These are phyloP conservation scores for Anthrax anthrax DNA, from an alignment of 2,888 invertebrate genomes.

Conservation along the genomic window DNA sequence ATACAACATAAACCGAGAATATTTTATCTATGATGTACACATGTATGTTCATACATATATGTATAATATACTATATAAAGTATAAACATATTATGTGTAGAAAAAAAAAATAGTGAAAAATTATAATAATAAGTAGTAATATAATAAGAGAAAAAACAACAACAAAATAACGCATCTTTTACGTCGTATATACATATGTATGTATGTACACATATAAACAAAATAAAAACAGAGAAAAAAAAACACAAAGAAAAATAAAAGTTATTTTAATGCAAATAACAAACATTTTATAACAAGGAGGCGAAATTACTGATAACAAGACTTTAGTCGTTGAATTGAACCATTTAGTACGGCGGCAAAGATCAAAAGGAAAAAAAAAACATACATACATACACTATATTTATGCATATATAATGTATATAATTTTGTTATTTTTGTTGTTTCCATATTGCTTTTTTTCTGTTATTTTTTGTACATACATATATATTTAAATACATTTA, in stretches of 20 bases:
- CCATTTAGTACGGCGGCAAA: constrained; percentile 6
- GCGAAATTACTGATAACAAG: constrained; percentile 9
- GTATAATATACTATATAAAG: too few species aligned
- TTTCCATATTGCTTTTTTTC: too few species aligned
- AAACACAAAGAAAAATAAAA: not conserved
- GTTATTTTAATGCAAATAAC: constrained; percentile 2
- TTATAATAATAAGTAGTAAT: not conserved
- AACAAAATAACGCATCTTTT: not conserved
- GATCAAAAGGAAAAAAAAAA: constrained; percentile 4
- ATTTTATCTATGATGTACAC: too few species aligned
- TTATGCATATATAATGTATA: too few species aligned
- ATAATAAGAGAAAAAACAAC: not conserved
- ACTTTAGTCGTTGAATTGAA: constrained; percentile 6
- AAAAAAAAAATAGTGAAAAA: too few species aligned
- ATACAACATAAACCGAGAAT: too few species aligned
- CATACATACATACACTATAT: too few species aligned
- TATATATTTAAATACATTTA: not conserved
- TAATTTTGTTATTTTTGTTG: not conserved
- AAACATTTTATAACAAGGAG: constrained; percentile 7
- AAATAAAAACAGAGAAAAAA: not conserved
- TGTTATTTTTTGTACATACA: not conserved
- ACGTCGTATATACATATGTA: not conserved
- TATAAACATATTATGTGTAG: too few species aligned
- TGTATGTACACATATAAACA: not conserved
- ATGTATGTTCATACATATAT: too few species aligned